Percentiles rank a stretch among this genome's conserved stretches.
These are phyloP conservation scores for Meloe dianella DNA, from an alignment of 2,888 invertebrate species.

Conservation along the genomic window DNA sequence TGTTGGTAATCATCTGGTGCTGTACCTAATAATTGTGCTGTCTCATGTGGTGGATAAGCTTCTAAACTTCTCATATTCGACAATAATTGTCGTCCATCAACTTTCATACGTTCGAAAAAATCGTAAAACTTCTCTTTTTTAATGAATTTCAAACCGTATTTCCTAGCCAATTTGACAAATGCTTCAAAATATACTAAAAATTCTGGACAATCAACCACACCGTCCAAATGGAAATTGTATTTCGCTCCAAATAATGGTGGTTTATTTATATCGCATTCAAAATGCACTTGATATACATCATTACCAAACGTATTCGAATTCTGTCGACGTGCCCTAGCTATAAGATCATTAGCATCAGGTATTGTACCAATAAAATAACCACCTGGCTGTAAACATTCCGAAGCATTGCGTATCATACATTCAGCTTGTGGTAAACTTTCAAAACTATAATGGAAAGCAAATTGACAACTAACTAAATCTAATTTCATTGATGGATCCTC, in stretches of 20 bases:
- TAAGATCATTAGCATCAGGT: constrained; percentile 91
- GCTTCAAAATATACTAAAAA: constrained; percentile 94
- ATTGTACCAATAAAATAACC: constrained; percentile 98
- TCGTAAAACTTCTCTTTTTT: constrained; percentile 78
- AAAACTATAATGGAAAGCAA: constrained; percentile 97
- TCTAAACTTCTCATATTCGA: constrained; percentile 82
- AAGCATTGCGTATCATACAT: constrained; percentile 90
- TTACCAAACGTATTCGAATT: constrained; percentile 74
- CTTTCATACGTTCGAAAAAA: constrained; percentile 72
- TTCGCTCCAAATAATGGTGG: constrained; percentile 93
- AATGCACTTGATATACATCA: constrained; percentile 76
- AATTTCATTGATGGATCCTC: constrained; percentile 78
- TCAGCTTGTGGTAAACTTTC: constrained; percentile 88
- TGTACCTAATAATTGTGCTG: constrained; percentile 65
- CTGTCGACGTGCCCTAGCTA: constrained; percentile 72
- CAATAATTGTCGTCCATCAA: constrained; percentile 67
- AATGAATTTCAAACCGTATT: constrained; percentile 74
- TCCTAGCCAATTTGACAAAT: constrained; percentile 74
- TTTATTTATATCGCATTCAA: constrained; percentile 70
- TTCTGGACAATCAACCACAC: constrained; percentile 98
- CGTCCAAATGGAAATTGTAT: constrained; percentile 94
- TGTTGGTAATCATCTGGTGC: constrained; percentile 74
- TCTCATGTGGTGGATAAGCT: constrained; percentile 73
- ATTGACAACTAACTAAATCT: constrained; percentile 95
- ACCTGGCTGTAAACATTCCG: constrained; percentile 85